Evolutionary conservation across 2,888 invertebrate genomes (phyloP), one percentile per base, ranked within the genome.

Genomic region (Lithophane semibrunnea): DNA sequence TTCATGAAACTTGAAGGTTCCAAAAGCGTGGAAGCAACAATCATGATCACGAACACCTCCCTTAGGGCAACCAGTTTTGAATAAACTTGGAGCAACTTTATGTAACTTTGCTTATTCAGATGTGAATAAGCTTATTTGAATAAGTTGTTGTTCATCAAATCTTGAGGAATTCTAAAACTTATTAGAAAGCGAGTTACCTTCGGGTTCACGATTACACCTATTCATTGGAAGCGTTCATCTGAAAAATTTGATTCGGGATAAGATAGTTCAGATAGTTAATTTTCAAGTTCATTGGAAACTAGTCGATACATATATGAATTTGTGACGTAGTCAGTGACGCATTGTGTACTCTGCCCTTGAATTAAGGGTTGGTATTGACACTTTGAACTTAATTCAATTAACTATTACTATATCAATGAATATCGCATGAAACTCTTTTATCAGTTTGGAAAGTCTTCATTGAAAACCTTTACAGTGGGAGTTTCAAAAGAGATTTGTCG

Each of bases 281-380:
- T 52, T 61, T 84, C 60, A 73, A 84, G 73, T 58, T 75, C 65
- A 64, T 66, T 81, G 37, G 47, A 69, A 16, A 44, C 7, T 13
- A 56, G n/a, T 72, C 42, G 3, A 37, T 54, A 37, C 24, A 44
- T 52, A 29, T 10, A 65, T 69, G 37, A 65, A 76, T 63, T 60
- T 49, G 24, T 77, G 78, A 79, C 88, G 77, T 74, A 60, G 24
- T n/a, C 10, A 8, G 9, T 80, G 77, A 82, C 79, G 77, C 52
- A 18, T 68, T 66, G 56, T 52, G n/a, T 75, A 47, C 29, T 4
- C 29, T 80, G 72, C 44, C 80, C 84, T 80, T 86, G 67, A 79
- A 56, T 49, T 63, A 75, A 52, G 77, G 77, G 77, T 69, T 73
- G 68, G 13, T 80, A 74, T 73, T 79, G 66, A 83, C 76, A 77